Conservation (phyloP, 1,140 invertebrate genomes). For the Venustaconcha ellipsiformis region DNA sequence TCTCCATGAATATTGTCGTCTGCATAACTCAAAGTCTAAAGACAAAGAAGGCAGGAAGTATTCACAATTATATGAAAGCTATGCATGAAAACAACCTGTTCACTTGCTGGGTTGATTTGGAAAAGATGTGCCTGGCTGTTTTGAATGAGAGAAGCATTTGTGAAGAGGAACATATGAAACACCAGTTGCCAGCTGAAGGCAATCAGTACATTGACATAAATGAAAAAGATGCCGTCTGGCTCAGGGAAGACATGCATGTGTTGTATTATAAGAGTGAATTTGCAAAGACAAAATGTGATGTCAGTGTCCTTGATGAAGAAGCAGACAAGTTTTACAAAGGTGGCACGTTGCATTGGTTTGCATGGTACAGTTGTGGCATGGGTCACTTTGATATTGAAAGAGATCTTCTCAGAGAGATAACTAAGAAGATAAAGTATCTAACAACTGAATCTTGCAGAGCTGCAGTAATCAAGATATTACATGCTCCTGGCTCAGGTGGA, state of each 20-base stretch:
- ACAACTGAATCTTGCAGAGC: conserved; percentile 28
- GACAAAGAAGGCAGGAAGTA: conserved; percentile 2
- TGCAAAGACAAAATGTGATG: conserved; percentile 15
- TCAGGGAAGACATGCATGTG: conserved; percentile 45
- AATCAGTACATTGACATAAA: conserved; percentile 9
- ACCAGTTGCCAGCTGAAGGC: conserved; percentile 7
- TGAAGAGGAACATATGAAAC: conserved; percentile 1
- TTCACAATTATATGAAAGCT: conserved; percentile 2
- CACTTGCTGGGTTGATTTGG: conserved; percentile 11
- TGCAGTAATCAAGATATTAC: conserved; percentile 19
- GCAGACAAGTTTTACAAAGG: conserved; percentile 39
- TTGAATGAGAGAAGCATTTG: conserved; percentile 4
- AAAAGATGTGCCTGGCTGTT: conserved; percentile 1
- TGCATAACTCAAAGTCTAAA: conserved; percentile 10
- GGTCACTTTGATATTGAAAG: conserved; percentile 37
- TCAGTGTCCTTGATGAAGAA: conserved; percentile 35
- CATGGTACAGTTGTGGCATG: conserved; percentile 34
- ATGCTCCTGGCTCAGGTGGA: conserved; percentile 39
- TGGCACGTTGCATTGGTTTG: conserved; percentile 43
- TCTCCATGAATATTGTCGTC: conserved; percentile 26
- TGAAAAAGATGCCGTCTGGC: conserved; percentile 35
- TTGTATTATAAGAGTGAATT: conserved; percentile 36
- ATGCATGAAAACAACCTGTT: conserved; percentile 17
- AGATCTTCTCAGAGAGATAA: conserved; percentile 20
- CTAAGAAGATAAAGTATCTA: conserved; percentile 23